A percentile compares a stretch with the other conserved stretches of the same genome.
Evolutionary conservation across 2,888 invertebrate species (phyloP).

Genomic region (Trissoscelio sp.): DNA sequence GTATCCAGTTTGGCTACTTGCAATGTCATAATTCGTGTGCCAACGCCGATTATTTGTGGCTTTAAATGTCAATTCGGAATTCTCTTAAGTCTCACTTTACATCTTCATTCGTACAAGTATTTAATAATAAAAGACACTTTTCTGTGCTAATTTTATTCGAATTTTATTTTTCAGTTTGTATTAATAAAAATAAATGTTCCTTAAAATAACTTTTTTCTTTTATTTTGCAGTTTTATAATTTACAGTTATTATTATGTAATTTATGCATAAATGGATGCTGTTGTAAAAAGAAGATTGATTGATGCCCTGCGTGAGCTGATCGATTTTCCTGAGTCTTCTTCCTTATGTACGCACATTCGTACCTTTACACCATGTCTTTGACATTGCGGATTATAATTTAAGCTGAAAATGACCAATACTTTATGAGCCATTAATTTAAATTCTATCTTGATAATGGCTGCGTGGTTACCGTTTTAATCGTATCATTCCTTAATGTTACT

Average conservation of each 20-base stretch:
- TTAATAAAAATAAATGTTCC: too few species aligned
- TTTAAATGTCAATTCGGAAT: conserved; percentile 23
- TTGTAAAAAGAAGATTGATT: not conserved
- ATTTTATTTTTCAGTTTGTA: too few species aligned
- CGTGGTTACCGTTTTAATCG: conserved; percentile 26
- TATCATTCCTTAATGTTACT: conserved; percentile 16
- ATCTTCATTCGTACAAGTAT: conserved; percentile 30
- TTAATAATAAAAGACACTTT: too few species aligned
- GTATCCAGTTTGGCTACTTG: conserved; percentile 62
- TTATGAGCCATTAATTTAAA: conserved; percentile 36
- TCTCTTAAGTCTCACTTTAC: not conserved
- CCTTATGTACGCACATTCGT: not conserved
- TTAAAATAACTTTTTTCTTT: too few species aligned
- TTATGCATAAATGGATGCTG: conserved; percentile 12
- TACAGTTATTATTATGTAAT: not conserved
- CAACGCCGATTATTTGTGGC: conserved; percentile 26
- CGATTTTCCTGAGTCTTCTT: conserved; percentile 11
- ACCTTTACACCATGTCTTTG: not conserved
- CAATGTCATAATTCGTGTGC: conserved; percentile 47
- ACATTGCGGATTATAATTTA: conserved; percentile 8
- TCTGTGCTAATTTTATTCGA: too few species aligned
- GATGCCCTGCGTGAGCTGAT: not conserved
- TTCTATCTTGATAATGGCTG: conserved; percentile 22
- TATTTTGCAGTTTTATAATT: not conserved
- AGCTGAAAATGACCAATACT: conserved; percentile 7